phyloP scores from a whole-genome alignment of 2,797 vertebrate species.

The Sphenopsis melanotis region DNA sequence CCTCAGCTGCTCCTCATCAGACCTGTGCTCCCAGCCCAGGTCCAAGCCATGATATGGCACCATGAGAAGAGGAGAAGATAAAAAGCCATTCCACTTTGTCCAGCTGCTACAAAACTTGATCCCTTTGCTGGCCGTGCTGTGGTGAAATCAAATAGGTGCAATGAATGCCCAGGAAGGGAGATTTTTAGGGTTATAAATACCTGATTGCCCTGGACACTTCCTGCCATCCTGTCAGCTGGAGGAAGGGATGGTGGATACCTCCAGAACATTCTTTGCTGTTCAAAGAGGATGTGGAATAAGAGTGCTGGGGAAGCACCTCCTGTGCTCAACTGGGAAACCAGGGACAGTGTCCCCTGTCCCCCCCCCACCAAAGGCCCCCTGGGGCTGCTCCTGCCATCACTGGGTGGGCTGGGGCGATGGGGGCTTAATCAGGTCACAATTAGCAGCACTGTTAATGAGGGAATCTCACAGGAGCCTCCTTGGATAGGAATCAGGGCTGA shows the following conservation, averaged over 20 bases:
- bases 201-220: neutral
- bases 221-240: neutral
- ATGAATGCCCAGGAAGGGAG: neutral
- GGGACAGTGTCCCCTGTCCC: neutral
- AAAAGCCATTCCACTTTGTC: neutral
- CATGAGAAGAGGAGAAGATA: neutral
- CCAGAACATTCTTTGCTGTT: neutral
- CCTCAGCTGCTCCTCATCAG: neutral
- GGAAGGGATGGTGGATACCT: neutral
- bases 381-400: neutral
- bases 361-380: neutral
- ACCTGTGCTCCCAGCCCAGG: neutral
- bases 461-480: neutral
- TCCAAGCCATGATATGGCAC: neutral
- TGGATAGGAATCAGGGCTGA: neutral
- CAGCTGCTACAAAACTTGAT: neutral
- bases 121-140: neutral
- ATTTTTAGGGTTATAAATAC: neutral
- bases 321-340: rapidly evolving
- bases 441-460: neutral
- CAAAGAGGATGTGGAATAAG: neutral
- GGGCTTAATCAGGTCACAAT: neutral
- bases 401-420: rapidly evolving
- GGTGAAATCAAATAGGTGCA: neutral
- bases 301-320: neutral